These are phyloP conservation scores for Drosophila busckii DNA, from an alignment of 1,140 invertebrate species.

Conservation along the genomic window DNA sequence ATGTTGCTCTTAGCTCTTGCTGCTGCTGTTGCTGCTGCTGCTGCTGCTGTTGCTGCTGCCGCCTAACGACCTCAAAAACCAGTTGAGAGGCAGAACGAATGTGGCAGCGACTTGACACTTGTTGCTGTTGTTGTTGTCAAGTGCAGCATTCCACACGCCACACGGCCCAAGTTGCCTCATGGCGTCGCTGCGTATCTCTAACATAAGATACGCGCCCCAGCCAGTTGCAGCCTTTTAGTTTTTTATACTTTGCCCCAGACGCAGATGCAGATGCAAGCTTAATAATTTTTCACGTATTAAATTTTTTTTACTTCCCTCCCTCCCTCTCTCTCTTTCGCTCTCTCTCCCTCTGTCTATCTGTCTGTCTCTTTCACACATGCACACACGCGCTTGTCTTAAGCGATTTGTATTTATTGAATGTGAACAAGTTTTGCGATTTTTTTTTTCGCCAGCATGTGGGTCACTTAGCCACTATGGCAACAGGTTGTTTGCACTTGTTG, in stretches of 20 bases:
- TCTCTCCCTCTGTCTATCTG: slow-evolving; percentile 2
- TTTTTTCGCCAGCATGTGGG: slow-evolving; percentile 50
- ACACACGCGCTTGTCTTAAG: no score
- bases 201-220: no score
- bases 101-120: slow-evolving; percentile 9
- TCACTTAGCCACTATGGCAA: slow-evolving; percentile 57
- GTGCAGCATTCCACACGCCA: no score
- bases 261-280: no score
- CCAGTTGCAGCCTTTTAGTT: no score
- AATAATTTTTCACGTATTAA: slow-evolving; percentile 19
- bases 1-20: slow-evolving; percentile 9
- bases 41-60: slow-evolving; percentile 1
- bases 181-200: no score
- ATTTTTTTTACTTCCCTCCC: slow-evolving; percentile 2
- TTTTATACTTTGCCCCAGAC: no score
- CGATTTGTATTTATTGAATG: slow-evolving; percentile 52
- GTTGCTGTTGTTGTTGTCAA: slow-evolving; percentile 14
- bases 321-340: slow-evolving; percentile 8
- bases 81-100: slow-evolving; percentile 32
- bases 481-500: slow-evolving; percentile 36
- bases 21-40: slow-evolving; percentile 1
- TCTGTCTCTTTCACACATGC: slow-evolving; percentile 11
- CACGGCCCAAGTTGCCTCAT: no score
- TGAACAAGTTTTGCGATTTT: slow-evolving; percentile 51
- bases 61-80: slow-evolving; percentile 52